Evolutionary conservation across 2,888 invertebrate genomes (phyloP).

Genomic region (Galerucella calmariensis): DNA sequence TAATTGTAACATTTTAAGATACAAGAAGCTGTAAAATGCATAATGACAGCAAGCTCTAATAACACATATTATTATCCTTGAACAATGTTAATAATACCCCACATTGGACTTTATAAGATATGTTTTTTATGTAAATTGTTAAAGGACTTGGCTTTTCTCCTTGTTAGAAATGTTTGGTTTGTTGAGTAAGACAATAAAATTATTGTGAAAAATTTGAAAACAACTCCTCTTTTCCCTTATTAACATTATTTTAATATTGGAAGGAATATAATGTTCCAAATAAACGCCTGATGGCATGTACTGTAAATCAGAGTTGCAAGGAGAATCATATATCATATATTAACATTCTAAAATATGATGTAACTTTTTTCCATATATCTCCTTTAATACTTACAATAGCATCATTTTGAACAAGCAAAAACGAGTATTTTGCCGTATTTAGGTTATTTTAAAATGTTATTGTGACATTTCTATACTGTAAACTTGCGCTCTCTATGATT

Average conservation of each 20-base stretch:
- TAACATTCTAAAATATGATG: background rate
- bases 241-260: constrained; percentile 15
- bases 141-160: constrained; percentile 14
- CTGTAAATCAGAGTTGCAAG: constrained; percentile 14
- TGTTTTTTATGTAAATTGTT: background rate
- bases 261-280: constrained; percentile 6
- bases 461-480: background rate
- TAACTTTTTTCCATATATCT: background rate
- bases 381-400: background rate
- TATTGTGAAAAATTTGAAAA: constrained; percentile 25
- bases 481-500: background rate
- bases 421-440: background rate
- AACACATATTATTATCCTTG: background rate
- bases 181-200: constrained; percentile 29
- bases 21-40: background rate
- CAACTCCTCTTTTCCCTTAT: constrained; percentile 14
- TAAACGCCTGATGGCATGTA: constrained; percentile 26
- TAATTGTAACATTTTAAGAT: too few species aligned
- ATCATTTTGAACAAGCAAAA: background rate
- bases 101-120: background rate
- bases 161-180: constrained; percentile 21
- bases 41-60: too few species aligned
- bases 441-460: background rate
- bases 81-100: background rate
- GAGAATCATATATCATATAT: background rate